These are phyloP conservation scores for Cephus cinctus DNA, from an alignment of 1,140 invertebrate genomes.

Conservation along the genomic window DNA sequence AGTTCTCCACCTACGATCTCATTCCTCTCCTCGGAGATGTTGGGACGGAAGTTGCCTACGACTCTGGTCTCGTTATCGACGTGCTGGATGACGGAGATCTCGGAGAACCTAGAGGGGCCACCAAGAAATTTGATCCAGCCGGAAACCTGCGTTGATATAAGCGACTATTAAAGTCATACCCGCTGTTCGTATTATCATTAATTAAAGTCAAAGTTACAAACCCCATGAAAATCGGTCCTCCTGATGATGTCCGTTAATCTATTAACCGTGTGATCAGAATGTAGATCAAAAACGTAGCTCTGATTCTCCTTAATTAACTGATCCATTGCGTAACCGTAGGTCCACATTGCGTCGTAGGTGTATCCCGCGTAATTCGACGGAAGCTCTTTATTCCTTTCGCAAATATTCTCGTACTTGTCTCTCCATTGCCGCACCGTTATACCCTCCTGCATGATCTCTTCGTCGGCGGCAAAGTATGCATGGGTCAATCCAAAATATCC, in stretches of 20 bases:
- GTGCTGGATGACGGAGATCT: conserved; percentile 73
- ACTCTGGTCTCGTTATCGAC: conserved; percentile 56
- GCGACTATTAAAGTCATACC: neutral
- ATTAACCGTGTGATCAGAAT: conserved; percentile 44
- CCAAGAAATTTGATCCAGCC: conserved; percentile 70
- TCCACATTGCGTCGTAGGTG: conserved; percentile 84
- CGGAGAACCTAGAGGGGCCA: conserved; percentile 67
- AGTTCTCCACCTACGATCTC: conserved; percentile 53
- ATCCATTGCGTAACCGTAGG: conserved; percentile 73
- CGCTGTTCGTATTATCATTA: neutral
- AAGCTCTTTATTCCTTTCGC: conserved; percentile 17
- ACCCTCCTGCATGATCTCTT: conserved; percentile 66
- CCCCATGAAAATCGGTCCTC: conserved; percentile 69
- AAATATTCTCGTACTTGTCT: conserved; percentile 48
- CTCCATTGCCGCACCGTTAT: conserved; percentile 63
- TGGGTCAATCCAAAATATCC: conserved; percentile 75
- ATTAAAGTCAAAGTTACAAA: conserved; percentile 20
- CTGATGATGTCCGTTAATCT: conserved; percentile 59
- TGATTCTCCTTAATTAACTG: conserved; percentile 59
- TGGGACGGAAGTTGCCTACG: conserved; percentile 67
- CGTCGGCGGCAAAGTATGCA: conserved; percentile 64
- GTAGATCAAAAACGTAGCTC: conserved; percentile 44
- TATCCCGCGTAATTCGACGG: conserved; percentile 71
- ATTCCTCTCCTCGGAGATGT: conserved; percentile 44
- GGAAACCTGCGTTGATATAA: conserved; percentile 64